Percentiles rank a stretch among this genome's conserved stretches.
Evolutionary conservation across 2,797 vertebrate genomes (phyloP).

Genomic region (Nyctalus aviator): DNA sequence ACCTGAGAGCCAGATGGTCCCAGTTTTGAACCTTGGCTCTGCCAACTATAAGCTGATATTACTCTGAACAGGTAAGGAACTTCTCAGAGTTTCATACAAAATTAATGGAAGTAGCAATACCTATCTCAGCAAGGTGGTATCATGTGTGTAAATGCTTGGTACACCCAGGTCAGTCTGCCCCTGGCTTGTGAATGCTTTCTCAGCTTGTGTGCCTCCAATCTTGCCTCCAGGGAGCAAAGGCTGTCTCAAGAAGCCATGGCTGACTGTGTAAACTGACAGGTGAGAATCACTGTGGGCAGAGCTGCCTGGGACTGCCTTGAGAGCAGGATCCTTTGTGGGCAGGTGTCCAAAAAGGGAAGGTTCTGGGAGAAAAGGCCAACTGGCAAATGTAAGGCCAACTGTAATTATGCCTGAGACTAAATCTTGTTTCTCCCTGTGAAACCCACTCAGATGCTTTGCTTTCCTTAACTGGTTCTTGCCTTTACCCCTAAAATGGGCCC

Average conservation of each 20-base stretch:
- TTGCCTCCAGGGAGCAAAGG: not conserved
- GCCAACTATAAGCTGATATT: not conserved
- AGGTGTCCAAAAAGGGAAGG: not conserved
- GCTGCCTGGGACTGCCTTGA: not conserved
- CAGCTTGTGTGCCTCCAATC: not conserved
- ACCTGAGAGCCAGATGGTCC: not conserved
- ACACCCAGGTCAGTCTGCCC: fast-evolving
- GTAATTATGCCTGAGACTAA: not conserved
- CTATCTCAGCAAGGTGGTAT: not conserved
- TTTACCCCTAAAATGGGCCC: not conserved
- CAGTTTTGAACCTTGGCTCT: not conserved
- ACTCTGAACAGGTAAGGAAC: not conserved
- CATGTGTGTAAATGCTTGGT: not conserved
- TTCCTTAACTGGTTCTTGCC: not conserved
- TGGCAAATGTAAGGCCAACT: too few species aligned
- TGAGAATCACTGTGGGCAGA: too few species aligned
- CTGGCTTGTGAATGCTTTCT: not conserved
- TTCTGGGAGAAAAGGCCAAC: not conserved
- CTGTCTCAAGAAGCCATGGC: not conserved
- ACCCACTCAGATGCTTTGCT: not conserved
- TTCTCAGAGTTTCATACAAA: not conserved
- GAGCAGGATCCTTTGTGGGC: not conserved
- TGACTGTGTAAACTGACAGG: not conserved
- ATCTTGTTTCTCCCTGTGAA: not conserved
- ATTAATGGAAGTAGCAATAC: not conserved